These are phyloP conservation scores for Dilophus febrilis DNA, from an alignment of 2,888 invertebrate genomes.

Conservation along the genomic window DNA sequence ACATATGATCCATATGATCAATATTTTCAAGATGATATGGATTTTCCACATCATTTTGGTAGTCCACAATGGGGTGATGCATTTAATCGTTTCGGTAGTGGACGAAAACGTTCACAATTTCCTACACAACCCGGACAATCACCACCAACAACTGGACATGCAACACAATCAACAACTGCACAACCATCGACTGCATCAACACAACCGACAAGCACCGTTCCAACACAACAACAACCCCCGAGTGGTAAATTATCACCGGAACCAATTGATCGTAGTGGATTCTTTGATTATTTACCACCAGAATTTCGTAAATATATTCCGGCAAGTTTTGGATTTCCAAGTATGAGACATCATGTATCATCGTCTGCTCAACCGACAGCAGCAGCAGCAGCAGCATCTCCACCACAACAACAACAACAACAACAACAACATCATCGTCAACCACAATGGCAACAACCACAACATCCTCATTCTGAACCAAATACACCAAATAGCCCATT, in stretches of 20 bases:
- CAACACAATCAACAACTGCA: too few species aligned
- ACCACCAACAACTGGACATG: background rate
- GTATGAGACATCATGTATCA: slow-evolving; percentile 3
- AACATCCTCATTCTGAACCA: background rate
- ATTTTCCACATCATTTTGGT: slow-evolving; percentile 26
- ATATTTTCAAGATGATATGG: slow-evolving; percentile 21
- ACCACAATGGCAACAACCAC: slow-evolving; percentile 1
- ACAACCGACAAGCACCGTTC: slow-evolving; percentile 10
- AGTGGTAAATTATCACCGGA: slow-evolving; percentile 9
- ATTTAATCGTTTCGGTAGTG: slow-evolving; percentile 4
- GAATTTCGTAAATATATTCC: slow-evolving; percentile 30
- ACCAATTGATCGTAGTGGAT: slow-evolving; percentile 9
- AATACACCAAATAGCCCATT: background rate
- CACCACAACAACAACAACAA: slow-evolving; percentile 8
- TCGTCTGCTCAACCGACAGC: slow-evolving; percentile 8
- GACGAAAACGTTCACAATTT: slow-evolving; percentile 24
- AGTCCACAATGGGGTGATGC: slow-evolving; percentile 9
- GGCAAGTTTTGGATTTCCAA: slow-evolving; percentile 20
- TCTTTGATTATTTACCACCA: slow-evolving; percentile 27
- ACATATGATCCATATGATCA: slow-evolving; percentile 6
- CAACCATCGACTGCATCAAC: too few species aligned
- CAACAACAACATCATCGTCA: slow-evolving; percentile 6
- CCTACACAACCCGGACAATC: background rate
- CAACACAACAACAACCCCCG: slow-evolving; percentile 10
- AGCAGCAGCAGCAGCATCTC: slow-evolving; percentile 1